Conservation (phyloP, 1,140 invertebrate species). For the Elymnias hypermnestra region DNA sequence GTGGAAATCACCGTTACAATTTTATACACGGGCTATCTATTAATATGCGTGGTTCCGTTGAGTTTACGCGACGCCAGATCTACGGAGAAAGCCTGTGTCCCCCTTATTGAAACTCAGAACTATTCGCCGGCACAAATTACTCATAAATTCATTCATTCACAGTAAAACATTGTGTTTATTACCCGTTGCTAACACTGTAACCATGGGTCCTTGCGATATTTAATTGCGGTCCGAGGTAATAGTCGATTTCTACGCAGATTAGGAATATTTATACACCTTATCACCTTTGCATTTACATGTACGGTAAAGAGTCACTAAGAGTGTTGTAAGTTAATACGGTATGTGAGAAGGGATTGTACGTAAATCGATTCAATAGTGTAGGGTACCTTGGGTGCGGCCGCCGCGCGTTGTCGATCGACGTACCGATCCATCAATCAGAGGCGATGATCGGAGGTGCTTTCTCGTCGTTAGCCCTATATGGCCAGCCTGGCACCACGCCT, state of each 20-base stretch:
- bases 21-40: constrained; percentile 58
- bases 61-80: constrained; percentile 44
- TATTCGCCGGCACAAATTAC: constrained; percentile 47
- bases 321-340: constrained; percentile 3
- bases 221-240: constrained; percentile 41
- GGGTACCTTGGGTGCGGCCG: constrained; percentile 28
- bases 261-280: constrained; percentile 8
- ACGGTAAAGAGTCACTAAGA: background rate
- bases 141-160: constrained; percentile 51
- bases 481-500: constrained; percentile 61
- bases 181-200: constrained; percentile 34
- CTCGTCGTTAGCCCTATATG: constrained; percentile 75
- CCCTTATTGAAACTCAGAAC: constrained; percentile 44
- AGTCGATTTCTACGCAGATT: constrained; percentile 17
- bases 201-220: constrained; percentile 36
- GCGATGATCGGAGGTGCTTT: constrained; percentile 64
- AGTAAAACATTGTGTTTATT: constrained; percentile 47
- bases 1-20: constrained; percentile 63
- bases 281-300: constrained; percentile 6
- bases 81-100: constrained; percentile 59
- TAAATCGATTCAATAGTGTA: constrained; percentile 13
- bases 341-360: constrained; percentile 17
- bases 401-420: constrained; percentile 29
- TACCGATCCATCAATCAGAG: constrained; percentile 60
- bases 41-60: constrained; percentile 59